phyloP scores from a whole-genome alignment of 2,888 invertebrate species.

The Polia nebulosa region DNA sequence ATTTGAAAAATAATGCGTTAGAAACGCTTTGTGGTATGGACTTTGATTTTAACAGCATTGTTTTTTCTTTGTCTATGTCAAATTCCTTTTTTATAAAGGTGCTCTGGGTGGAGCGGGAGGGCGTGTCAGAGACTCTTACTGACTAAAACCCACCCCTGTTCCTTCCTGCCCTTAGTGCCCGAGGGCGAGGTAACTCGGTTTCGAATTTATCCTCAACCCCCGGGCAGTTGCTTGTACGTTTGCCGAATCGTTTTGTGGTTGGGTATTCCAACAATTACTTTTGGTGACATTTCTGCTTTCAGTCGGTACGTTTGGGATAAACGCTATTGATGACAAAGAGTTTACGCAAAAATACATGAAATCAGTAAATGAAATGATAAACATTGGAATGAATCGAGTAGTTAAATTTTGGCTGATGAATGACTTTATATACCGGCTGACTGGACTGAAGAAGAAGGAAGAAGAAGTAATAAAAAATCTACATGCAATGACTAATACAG shows the following conservation, averaged over 20 bases:
- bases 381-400: fast-evolving
- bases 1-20: conserved; percentile 17
- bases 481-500: conserved; percentile 15
- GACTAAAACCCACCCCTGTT: too few species aligned
- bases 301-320: conserved; percentile 30
- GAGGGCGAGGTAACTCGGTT: too few species aligned
- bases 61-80: too few species aligned
- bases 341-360: conserved; percentile 17
- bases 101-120: too few species aligned
- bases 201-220: too few species aligned
- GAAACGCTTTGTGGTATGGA: conserved; percentile 36
- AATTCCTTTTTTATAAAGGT: too few species aligned
- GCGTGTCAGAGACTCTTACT: too few species aligned
- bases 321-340: background rate
- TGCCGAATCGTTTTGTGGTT: too few species aligned
- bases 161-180: too few species aligned
- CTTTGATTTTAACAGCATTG: too few species aligned
- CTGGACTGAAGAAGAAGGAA: conserved; percentile 27
- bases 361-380: conserved; percentile 5
- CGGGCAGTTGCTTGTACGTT: too few species aligned
- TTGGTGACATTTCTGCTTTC: background rate
- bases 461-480: background rate
- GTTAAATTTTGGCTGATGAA: conserved; percentile 23
- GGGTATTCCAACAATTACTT: too few species aligned
- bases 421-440: conserved; percentile 11